Evolutionary conservation across 2,797 vertebrate species (phyloP).

Genomic region (Nothura maculosa): DNA sequence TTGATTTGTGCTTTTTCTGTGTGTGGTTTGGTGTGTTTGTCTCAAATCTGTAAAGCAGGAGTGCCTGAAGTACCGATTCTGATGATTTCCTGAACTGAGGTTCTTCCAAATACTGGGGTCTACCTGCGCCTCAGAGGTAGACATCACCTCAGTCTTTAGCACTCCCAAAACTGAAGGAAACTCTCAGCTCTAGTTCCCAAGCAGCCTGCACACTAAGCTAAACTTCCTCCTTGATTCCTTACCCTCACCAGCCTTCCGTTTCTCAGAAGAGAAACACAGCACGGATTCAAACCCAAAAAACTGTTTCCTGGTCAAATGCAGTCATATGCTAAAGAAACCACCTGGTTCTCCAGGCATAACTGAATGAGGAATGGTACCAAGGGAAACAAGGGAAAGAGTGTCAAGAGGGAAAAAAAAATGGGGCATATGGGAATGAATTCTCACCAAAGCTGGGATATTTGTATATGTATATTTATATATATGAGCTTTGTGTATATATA

Average conservation of each 20-base stretch:
- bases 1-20: not conserved
- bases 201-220: not conserved
- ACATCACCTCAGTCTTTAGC: not conserved
- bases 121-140: not conserved
- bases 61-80: not conserved
- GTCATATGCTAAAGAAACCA: not conserved
- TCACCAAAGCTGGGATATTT: not conserved
- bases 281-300: not conserved
- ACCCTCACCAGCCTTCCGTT: not conserved
- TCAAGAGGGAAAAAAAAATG: not conserved
- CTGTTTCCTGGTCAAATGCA: accelerated
- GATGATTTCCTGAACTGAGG: not conserved
- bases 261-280: not conserved
- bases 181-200: not conserved
- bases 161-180: not conserved
- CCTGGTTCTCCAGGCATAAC: not conserved
- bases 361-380: not conserved
- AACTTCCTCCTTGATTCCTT: not conserved
- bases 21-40: no score
- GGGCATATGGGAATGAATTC: not conserved
- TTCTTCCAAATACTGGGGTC: not conserved
- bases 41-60: no score
- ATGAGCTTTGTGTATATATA: no score
- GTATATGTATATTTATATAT: no score
- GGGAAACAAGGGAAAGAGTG: not conserved